A percentile compares a stretch with the other conserved stretches of the same genome.
Evolutionary conservation across 37 sponge, comb jelly and placozoan species (phyloP).

Genomic region (Spongilla lacustris): DNA sequence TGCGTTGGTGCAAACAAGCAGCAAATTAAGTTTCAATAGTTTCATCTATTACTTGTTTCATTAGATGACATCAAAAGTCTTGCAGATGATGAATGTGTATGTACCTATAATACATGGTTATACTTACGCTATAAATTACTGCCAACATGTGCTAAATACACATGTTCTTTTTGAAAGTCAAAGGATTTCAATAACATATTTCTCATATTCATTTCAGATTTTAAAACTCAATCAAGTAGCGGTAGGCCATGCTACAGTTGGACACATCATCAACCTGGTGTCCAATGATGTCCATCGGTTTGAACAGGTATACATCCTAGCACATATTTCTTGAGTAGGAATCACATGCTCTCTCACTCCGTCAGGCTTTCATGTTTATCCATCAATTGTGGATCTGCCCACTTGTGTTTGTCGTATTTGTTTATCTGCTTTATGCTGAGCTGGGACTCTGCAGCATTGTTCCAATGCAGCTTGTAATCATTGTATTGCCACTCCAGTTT

Average conservation of each 20-base stretch:
- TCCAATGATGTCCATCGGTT: constrained; percentile 82
- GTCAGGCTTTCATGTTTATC: constrained; percentile 57
- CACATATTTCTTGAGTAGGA: no score
- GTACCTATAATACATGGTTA: no score
- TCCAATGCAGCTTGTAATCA: constrained; percentile 8
- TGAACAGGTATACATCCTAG: constrained; percentile 46
- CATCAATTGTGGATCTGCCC: constrained; percentile 58
- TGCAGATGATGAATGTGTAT: no score
- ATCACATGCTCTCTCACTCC: no score
- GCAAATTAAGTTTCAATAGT: no score
- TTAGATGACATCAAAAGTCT: no score
- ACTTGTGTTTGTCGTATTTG: constrained; percentile 40
- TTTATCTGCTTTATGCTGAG: constrained; percentile 54
- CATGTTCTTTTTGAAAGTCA: no score
- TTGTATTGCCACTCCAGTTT: constrained; percentile 43
- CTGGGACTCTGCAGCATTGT: constrained; percentile 45
- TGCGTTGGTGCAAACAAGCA: no score
- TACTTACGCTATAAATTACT: no score
- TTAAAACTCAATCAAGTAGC: constrained; percentile 59
- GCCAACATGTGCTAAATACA: no score
- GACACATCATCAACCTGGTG: constrained; percentile 72
- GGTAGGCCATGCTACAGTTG: constrained; percentile 47
- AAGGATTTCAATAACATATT: no score
- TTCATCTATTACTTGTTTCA: no score
- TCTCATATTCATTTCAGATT: constrained; percentile 33